These are phyloP conservation scores for Solea senegalensis DNA, from an alignment of 2,113 vertebrate species.

Conservation along the genomic window DNA sequence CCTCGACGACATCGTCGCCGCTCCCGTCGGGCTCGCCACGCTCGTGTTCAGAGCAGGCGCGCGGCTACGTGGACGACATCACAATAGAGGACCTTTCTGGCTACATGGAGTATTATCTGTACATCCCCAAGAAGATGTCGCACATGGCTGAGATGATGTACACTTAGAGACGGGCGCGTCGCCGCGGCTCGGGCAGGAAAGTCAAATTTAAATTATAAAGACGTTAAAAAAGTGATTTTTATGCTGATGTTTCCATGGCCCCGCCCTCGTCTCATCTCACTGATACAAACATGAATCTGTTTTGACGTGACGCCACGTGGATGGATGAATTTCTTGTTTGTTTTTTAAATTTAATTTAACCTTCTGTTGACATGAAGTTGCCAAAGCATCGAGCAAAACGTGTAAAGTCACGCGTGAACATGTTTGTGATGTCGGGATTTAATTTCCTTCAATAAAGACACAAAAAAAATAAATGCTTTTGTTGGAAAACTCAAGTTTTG, in stretches of 20 bases:
- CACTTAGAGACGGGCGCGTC: conserved; percentile 79
- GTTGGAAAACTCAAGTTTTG: conserved; percentile 10
- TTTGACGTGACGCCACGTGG: conserved; percentile 8
- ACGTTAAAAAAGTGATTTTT: not conserved
- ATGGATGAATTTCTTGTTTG: not conserved
- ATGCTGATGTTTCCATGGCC: not conserved
- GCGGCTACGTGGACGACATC: conserved; percentile 93
- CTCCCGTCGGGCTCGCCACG: conserved; percentile 85
- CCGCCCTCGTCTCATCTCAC: conserved; percentile 1
- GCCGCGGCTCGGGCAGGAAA: conserved; percentile 31
- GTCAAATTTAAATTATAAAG: not conserved
- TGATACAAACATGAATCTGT: conserved; percentile 14
- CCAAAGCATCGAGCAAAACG: conserved; percentile 66
- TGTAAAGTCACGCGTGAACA: conserved; percentile 53
- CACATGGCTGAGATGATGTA: conserved; percentile 99
- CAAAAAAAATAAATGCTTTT: conserved; percentile 23
- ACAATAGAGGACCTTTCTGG: conserved; percentile 98
- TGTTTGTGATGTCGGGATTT: conserved; percentile 61
- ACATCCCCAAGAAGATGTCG: conserved; percentile 99
- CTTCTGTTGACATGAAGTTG: conserved; percentile 68
- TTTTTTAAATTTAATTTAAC: conserved; percentile 6
- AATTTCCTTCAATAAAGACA: conserved; percentile 73
- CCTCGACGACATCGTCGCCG: accelerated
- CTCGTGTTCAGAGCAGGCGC: conserved; percentile 96
- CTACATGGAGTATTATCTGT: conserved; percentile 97